These are phyloP conservation scores for Morone saxatilis DNA, from an alignment of 2,113 vertebrate species.

Conservation along the genomic window DNA sequence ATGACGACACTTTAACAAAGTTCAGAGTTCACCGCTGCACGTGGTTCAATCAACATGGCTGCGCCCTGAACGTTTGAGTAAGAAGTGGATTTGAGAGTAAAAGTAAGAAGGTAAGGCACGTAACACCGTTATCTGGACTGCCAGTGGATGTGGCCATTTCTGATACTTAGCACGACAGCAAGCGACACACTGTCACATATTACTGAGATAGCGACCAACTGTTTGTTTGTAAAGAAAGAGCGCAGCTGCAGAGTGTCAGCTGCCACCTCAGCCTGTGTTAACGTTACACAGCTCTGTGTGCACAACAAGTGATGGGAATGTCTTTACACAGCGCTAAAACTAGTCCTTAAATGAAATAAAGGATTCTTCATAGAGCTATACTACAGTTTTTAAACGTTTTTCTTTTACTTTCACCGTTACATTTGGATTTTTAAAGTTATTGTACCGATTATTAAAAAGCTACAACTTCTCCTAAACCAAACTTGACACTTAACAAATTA, in stretches of 20 bases:
- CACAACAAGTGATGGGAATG: neutral
- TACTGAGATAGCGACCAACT: neutral
- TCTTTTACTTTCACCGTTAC: neutral
- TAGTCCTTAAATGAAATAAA: too few relatives aligned
- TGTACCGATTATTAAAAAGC: neutral
- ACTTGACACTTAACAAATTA: neutral
- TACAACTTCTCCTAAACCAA: neutral
- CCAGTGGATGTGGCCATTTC: fast-evolving
- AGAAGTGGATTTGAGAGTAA: neutral
- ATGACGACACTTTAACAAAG: constrained; percentile 62
- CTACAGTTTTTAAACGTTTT: neutral
- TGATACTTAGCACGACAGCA: neutral
- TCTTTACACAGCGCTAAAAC: neutral
- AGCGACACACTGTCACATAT: neutral
- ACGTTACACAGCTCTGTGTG: neutral
- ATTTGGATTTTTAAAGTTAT: neutral
- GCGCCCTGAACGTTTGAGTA: neutral
- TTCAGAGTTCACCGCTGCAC: constrained; percentile 63
- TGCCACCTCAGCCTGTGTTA: neutral
- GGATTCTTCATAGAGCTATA: too few relatives aligned
- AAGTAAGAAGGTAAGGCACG: constrained; percentile 32
- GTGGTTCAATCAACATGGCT: constrained; percentile 72
- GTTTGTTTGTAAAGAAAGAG: neutral
- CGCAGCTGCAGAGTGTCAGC: neutral
- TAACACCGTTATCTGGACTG: neutral